Evolutionary conservation across 1,140 invertebrate genomes (phyloP).

Genomic region (Idris sp.): DNA sequence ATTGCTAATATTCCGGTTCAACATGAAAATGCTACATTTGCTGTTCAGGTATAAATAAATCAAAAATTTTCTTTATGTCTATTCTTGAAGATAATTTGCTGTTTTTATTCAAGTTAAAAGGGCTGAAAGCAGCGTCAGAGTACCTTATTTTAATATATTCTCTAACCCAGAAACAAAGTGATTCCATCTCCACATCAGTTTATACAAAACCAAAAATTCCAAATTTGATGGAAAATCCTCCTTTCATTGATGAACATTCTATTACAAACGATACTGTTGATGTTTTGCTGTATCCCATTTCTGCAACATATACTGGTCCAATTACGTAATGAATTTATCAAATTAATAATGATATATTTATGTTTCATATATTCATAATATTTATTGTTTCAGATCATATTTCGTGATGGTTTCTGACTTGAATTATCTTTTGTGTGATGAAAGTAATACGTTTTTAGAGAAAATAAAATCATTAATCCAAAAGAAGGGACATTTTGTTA

Average conservation of each 20-base stretch:
- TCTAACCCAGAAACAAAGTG: conserved; percentile 14
- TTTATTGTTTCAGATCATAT: conserved; percentile 15
- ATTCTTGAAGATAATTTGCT: no score
- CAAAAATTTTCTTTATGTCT: conserved; percentile 2
- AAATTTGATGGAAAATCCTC: conserved; percentile 11
- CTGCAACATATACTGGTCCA: conserved; percentile 13
- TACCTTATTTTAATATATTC: conserved; percentile 20
- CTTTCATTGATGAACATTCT: conserved; percentile 5
- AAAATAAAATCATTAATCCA: conserved; percentile 9
- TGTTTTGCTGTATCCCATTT: conserved; percentile 22
- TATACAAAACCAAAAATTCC: conserved; percentile 36
- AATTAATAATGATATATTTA: neutral
- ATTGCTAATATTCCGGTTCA: conserved; percentile 19
- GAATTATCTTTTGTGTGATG: no score
- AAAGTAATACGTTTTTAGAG: no score
- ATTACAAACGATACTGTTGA: conserved; percentile 26
- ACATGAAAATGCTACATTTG: conserved; percentile 39
- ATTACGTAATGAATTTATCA: conserved; percentile 12
- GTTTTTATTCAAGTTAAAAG: conserved; percentile 32
- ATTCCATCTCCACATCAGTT: conserved; percentile 17
- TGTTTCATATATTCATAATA: neutral
- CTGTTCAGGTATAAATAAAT: conserved; percentile 24
- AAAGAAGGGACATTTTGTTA: conserved; percentile 27
- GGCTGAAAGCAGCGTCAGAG: conserved; percentile 36
- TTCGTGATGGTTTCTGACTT: conserved; percentile 27